These are phyloP conservation scores for Hemicrepidius hirtus DNA, from an alignment of 2,888 invertebrate species.

Conservation along the genomic window DNA sequence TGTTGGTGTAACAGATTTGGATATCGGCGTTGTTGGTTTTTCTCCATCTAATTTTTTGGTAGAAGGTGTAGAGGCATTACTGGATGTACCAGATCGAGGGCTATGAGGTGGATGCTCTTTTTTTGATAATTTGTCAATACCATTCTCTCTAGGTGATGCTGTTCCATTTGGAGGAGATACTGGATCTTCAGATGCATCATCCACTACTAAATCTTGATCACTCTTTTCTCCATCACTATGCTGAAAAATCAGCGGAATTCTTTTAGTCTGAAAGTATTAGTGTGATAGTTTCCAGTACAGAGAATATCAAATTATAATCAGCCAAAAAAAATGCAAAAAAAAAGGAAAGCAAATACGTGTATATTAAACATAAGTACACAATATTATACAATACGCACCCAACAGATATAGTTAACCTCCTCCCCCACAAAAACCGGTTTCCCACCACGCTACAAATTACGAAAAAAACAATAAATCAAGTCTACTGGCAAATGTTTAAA, in stretches of 20 bases:
- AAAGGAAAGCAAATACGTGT: too few relatives aligned
- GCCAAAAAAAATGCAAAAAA: too few relatives aligned
- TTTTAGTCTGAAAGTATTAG: constrained; percentile 39
- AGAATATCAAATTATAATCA: not conserved
- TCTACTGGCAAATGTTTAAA: too few relatives aligned
- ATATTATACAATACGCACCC: too few relatives aligned
- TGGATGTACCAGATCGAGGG: constrained; percentile 89
- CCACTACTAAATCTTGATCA: constrained; percentile 95
- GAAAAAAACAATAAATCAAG: too few relatives aligned
- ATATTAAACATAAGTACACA: too few relatives aligned
- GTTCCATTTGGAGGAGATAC: constrained; percentile 90
- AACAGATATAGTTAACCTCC: too few relatives aligned
- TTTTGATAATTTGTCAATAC: constrained; percentile 86
- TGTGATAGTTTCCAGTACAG: not conserved
- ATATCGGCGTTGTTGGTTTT: constrained; percentile 92
- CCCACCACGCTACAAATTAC: too few relatives aligned
- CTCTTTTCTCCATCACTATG: constrained; percentile 90
- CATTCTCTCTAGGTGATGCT: constrained; percentile 91
- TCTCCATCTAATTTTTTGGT: constrained; percentile 89
- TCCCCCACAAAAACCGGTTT: too few relatives aligned
- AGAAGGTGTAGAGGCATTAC: constrained; percentile 91
- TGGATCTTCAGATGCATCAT: constrained; percentile 94
- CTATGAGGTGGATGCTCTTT: constrained; percentile 85
- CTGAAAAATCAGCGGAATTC: constrained; percentile 68
- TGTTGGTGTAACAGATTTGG: constrained; percentile 92